A percentile compares a stretch with the other conserved stretches of the same genome.
phyloP scores from a whole-genome alignment of 2,113 vertebrate genomes.

The Grantiella picta region DNA sequence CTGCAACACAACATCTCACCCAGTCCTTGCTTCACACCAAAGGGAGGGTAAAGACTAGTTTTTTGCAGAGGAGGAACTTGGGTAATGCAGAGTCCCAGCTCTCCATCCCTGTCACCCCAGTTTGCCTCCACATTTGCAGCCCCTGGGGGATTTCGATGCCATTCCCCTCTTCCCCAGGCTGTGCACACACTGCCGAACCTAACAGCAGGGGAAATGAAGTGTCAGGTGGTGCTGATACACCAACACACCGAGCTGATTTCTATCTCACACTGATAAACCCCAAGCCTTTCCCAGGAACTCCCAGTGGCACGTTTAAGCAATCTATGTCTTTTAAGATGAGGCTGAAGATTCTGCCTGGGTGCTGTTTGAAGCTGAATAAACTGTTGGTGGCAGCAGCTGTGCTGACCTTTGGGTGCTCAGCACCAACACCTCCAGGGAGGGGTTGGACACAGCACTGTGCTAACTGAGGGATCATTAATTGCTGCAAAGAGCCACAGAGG shows the following conservation, averaged over 20 bases:
- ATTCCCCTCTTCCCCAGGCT: not conserved
- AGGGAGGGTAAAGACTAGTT: not conserved
- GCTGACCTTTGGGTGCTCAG: not conserved
- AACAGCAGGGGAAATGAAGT: not conserved
- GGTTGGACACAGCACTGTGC: not conserved
- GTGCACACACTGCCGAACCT: not conserved
- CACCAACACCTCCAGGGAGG: not conserved
- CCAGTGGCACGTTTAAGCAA: not conserved
- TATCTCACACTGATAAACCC: not conserved
- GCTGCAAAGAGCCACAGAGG: not conserved
- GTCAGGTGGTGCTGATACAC: not conserved
- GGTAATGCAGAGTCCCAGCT: not conserved
- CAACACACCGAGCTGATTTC: not conserved
- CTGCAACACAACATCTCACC: not conserved
- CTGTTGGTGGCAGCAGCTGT: not conserved
- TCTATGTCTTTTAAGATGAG: not conserved
- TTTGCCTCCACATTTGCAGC: not conserved
- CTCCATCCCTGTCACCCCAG: not conserved
- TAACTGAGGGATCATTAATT: not conserved
- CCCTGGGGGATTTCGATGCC: not conserved
- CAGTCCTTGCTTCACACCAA: not conserved
- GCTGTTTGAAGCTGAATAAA: not conserved
- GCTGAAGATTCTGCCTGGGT: not conserved
- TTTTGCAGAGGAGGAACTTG: not conserved
- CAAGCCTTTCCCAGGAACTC: not conserved